Evolutionary conservation across 1,140 invertebrate species (phyloP).

Genomic region (Alviniconcha marisindica): DNA sequence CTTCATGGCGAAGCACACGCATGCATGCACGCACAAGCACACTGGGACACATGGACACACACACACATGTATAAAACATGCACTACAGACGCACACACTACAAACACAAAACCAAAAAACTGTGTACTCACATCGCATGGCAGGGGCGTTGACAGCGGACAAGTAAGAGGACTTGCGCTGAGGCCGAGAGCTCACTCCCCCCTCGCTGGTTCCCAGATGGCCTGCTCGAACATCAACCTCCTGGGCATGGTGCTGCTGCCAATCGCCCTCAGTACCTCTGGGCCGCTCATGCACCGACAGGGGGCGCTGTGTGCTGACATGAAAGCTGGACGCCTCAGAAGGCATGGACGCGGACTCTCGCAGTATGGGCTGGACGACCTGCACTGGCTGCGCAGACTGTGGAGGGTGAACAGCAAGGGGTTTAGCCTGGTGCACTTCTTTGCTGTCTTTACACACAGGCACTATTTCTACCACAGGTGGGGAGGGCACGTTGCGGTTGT

Average conservation of each 20-base stretch:
- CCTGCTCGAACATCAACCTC: slow-evolving; percentile 45
- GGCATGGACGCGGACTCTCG: slow-evolving; percentile 19
- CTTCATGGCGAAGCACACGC: too few relatives aligned
- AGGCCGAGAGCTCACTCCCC: slow-evolving; percentile 38
- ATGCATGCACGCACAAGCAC: too few relatives aligned
- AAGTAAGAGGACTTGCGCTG: slow-evolving; percentile 66
- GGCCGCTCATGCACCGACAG: slow-evolving; percentile 25
- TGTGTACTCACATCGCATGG: slow-evolving; percentile 51
- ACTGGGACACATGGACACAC: background rate
- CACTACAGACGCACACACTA: too few relatives aligned
- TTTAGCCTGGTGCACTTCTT: slow-evolving; percentile 23
- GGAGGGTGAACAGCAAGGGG: slow-evolving; percentile 23
- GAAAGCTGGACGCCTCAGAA: background rate
- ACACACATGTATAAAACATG: too few relatives aligned
- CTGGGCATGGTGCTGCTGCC: slow-evolving; percentile 26
- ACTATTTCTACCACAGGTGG: slow-evolving; percentile 62
- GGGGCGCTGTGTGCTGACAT: slow-evolving; percentile 18
- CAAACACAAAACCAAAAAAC: background rate
- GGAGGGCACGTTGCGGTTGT: slow-evolving; percentile 49
- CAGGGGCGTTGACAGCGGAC: slow-evolving; percentile 63
- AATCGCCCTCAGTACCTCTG: slow-evolving; percentile 40
- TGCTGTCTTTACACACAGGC: slow-evolving; percentile 45
- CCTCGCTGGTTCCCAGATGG: background rate
- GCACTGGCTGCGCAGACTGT: slow-evolving; percentile 20
- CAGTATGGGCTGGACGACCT: slow-evolving; percentile 27